These are phyloP conservation scores for Eurois occulta DNA, from an alignment of 2,888 invertebrate species.

Conservation along the genomic window DNA sequence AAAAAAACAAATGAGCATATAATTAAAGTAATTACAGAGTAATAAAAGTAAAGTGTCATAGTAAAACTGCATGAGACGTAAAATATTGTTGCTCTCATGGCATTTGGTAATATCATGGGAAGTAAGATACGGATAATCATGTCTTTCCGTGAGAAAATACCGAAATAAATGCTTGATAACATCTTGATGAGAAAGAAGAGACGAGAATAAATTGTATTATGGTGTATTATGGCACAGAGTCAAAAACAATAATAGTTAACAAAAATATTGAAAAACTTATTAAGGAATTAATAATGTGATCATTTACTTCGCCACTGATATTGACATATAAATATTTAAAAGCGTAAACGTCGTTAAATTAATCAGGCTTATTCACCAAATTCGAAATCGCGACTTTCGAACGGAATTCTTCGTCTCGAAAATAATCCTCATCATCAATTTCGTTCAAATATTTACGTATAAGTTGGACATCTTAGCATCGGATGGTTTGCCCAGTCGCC, in stretches of 20 bases:
- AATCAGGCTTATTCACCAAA: conserved; percentile 15
- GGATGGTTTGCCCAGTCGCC: conserved; percentile 37
- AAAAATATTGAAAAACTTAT: neutral
- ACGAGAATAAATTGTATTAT: neutral
- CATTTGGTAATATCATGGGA: conserved; percentile 55
- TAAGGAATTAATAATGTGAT: neutral
- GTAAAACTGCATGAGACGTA: conserved; percentile 43
- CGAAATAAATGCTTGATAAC: conserved; percentile 46
- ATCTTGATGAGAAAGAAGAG: conserved; percentile 10
- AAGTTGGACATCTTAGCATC: conserved; percentile 27
- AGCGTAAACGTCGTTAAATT: conserved; percentile 1
- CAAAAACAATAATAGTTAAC: neutral
- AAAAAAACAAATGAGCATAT: conserved; percentile 39
- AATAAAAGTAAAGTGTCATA: conserved; percentile 38
- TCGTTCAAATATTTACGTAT: conserved; percentile 55
- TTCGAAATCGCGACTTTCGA: conserved; percentile 50
- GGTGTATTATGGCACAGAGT: neutral
- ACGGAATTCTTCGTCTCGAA: conserved; percentile 13
- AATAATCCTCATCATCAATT: conserved; percentile 33
- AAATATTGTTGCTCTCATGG: conserved; percentile 44
- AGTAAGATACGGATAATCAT: conserved; percentile 40
- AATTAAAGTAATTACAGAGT: conserved; percentile 37
- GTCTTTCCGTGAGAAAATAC: conserved; percentile 54
- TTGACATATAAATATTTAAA: conserved; percentile 4
- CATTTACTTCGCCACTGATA: neutral